Conservation (phyloP, 2,888 invertebrate genomes). For the Callosobruchus maculatus region DNA sequence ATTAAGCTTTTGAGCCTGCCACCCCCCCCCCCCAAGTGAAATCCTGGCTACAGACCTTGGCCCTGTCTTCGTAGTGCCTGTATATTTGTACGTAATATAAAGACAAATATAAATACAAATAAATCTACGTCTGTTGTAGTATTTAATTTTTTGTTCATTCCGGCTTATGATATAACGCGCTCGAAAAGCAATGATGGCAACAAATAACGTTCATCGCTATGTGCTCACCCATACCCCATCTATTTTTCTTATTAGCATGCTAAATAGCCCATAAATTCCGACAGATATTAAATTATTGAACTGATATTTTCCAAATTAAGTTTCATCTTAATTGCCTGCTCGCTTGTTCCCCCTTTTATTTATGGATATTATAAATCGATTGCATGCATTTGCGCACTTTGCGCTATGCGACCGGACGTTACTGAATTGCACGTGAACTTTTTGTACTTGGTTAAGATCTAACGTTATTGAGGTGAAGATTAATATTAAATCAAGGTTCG, state of each 20-base stretch:
- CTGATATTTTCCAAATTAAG: neutral
- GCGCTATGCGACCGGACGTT: neutral
- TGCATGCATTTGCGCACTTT: neutral
- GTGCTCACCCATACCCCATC: neutral
- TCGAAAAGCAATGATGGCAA: no score
- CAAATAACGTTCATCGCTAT: neutral
- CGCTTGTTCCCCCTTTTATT: neutral
- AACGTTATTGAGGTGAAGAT: no score
- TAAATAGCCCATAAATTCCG: neutral
- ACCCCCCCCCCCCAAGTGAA: no score
- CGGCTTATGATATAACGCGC: no score
- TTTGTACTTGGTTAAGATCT: neutral
- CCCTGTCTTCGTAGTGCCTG: no score
- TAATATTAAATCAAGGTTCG: no score
- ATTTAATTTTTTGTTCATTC: no score
- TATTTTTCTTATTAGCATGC: neutral
- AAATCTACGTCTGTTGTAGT: no score
- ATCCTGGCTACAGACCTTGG: no score
- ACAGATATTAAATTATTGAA: neutral
- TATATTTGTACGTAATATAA: no score
- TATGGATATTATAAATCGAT: neutral
- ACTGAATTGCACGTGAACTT: neutral
- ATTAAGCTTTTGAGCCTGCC: no score
- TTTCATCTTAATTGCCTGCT: neutral
- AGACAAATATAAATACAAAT: no score